Evolutionary conservation across 2,113 vertebrate species (phyloP), one percentile per base, ranked within the genome.

Genomic region (Poeciliopsis turrubarensis): DNA sequence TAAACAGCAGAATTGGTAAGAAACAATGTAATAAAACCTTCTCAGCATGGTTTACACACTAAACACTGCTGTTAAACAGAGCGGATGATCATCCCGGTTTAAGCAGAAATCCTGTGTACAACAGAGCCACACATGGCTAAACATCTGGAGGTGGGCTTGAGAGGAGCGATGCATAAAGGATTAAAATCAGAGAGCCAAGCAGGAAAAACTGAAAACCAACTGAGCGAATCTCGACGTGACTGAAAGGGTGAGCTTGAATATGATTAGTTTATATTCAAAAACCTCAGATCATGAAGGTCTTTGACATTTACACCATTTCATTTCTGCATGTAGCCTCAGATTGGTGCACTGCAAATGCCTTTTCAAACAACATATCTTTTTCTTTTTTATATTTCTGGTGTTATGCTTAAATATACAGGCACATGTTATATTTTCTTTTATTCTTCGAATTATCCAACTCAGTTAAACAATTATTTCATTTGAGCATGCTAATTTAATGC

Each of bases 141-240:
- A 87, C 86, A 90, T 87, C 82, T 91, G 87, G 85, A 76, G 60
- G 70, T 86, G 68, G n/a, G 73, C 72, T 77, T 66, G 70, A 78
- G 73, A 80, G 37, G 51, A 66, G 57, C 4, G 65, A 81, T 60
- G 30, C 79, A 75, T 60, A 73, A 73, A 66, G 76, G 80, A 86
- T 84, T 89, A 70, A 83, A 83, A 85, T 79, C 65, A 63, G 51
- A 61, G 67, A 26, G 74, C 65, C 69, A 44, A 79, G 29, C 32
- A 34, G 41, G 72, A 29, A 67, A 54, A 72, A 65, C 37, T 25
- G n/a, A 63, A 70, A 75, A 9, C 47, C 37, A 9, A 22, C 14
- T 30, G 60, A 25, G 3, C 26, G 61, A 73, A 78, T 79, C 62
- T 60, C 64, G 39, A 74, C 2, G 14, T 31, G 54, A 73, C 71